These are phyloP conservation scores for Gopherus flavomarginatus DNA, from an alignment of 2,113 vertebrate species.

Conservation along the genomic window DNA sequence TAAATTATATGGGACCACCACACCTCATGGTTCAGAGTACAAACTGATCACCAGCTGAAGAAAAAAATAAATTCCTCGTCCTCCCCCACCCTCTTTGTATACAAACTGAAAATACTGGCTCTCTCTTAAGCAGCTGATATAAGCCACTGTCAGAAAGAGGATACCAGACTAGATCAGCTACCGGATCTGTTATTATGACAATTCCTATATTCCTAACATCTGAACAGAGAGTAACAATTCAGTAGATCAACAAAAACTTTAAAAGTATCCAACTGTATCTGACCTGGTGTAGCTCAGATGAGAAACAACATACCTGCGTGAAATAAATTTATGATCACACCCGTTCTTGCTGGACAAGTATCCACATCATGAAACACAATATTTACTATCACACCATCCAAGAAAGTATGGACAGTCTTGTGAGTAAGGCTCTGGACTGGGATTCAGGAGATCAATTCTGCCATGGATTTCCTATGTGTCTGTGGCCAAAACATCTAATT, in stretches of 20 bases:
- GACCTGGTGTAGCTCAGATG: neutral
- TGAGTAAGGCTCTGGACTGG: neutral
- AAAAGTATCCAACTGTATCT: neutral
- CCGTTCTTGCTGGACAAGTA: neutral
- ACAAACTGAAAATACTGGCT: neutral
- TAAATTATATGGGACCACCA: conserved; percentile 60
- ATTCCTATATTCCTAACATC: neutral
- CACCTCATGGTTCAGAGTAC: conserved; percentile 15
- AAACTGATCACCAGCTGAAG: conserved; percentile 46
- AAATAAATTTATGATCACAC: neutral
- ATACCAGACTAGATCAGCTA: neutral
- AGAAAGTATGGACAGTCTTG: neutral
- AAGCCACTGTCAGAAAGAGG: neutral
- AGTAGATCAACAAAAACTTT: neutral
- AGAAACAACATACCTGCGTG: neutral
- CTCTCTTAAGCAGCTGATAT: neutral
- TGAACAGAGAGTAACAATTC: neutral
- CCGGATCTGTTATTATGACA: neutral
- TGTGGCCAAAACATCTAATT: neutral
- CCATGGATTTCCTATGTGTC: neutral
- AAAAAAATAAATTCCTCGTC: conserved; percentile 46
- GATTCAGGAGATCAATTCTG: neutral
- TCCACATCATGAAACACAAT: neutral
- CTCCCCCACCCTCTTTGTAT: neutral
- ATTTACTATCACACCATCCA: neutral